Conservation (phyloP, 2,797 vertebrate species). For the Streptopelia turtur region DNA sequence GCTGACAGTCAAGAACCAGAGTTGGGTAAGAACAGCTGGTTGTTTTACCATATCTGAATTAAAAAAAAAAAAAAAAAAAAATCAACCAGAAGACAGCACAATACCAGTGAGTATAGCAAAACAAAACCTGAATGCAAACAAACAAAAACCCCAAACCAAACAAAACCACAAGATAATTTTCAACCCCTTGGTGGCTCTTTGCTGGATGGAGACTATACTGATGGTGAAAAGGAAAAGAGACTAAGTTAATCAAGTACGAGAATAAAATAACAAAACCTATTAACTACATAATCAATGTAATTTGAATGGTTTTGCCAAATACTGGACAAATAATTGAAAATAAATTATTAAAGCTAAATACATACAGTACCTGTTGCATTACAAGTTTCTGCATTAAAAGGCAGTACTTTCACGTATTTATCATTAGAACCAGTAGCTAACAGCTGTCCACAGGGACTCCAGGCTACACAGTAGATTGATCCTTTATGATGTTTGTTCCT, state of each 20-base stretch:
- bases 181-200: neutral
- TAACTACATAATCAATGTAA: neutral
- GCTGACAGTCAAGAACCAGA: neutral
- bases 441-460: conserved; percentile 96
- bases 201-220: neutral
- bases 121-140: neutral
- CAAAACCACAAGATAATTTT: neutral
- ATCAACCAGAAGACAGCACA: neutral
- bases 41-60: neutral
- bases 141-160: neutral
- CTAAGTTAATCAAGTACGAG: neutral
- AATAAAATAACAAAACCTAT: neutral
- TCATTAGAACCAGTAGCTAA: conserved; percentile 97
- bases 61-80: neutral
- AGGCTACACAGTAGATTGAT: conserved; percentile 97
- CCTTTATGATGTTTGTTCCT: conserved; percentile 99
- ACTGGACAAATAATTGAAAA: neutral
- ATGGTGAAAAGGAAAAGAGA: neutral
- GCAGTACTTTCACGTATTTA: conserved; percentile 97
- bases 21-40: neutral
- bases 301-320: neutral
- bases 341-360: neutral
- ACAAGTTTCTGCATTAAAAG: conserved; percentile 93
- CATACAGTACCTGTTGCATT: conserved; percentile 91
- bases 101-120: neutral